Evolutionary conservation across 2,797 vertebrate species (phyloP).

Genomic region (Sebastes matsubarae): DNA sequence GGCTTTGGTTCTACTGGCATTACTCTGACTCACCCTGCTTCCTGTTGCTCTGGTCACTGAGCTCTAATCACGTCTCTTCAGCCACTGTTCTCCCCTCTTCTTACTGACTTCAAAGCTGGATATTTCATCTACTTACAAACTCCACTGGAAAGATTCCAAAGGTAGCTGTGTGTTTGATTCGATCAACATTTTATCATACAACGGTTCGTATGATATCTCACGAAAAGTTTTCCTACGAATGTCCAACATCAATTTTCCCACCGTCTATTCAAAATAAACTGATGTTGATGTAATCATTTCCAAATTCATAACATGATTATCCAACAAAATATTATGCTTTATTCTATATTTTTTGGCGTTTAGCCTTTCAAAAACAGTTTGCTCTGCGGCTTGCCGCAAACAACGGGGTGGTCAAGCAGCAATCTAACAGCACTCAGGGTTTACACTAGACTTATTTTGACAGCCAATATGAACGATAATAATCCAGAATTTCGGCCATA

Average conservation of each 20-base stretch:
- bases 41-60: slow-evolving; percentile 31
- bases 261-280: background rate
- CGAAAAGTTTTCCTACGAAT: background rate
- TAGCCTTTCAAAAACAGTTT: background rate
- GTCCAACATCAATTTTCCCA: background rate
- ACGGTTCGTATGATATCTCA: background rate
- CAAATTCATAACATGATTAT: background rate
- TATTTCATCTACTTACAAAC: slow-evolving; percentile 10
- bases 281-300: background rate
- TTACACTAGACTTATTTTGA: too few species aligned
- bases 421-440: too few species aligned
- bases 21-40: slow-evolving; percentile 36
- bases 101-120: slow-evolving; percentile 15
- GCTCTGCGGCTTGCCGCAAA: background rate
- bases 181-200: background rate
- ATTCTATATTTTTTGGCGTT: background rate
- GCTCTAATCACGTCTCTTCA: slow-evolving; percentile 28
- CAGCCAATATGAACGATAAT: too few species aligned
- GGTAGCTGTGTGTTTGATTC: background rate
- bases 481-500: too few species aligned
- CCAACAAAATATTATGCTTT: background rate
- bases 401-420: background rate
- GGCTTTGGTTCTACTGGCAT: slow-evolving; percentile 22
- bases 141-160: background rate
- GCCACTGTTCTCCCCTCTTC: background rate